A percentile compares a stretch with the other conserved stretches of the same genome.
Conservation (phyloP, 2,113 vertebrate genomes). For the Litocranius walleri region DNA sequence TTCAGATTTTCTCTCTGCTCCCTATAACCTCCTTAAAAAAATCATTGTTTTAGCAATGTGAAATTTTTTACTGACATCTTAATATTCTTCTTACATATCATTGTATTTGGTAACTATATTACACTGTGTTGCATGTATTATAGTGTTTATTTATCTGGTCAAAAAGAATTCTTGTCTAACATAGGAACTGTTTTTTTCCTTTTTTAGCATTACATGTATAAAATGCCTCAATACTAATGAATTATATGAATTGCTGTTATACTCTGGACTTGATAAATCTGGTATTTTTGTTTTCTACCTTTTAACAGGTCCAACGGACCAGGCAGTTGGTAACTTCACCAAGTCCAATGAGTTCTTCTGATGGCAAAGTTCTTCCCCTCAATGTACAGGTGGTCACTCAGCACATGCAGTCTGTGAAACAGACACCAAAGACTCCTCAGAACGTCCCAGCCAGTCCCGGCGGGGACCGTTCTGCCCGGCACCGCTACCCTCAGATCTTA, state of each 20-base stretch:
- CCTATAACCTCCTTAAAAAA: slow-evolving; percentile 15
- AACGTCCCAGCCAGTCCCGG: slow-evolving; percentile 88
- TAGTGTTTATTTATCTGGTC: not conserved
- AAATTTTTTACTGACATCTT: not conserved
- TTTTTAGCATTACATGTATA: slow-evolving; percentile 22
- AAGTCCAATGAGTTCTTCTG: slow-evolving; percentile 87
- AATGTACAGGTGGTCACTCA: slow-evolving; percentile 97
- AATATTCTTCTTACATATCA: not conserved
- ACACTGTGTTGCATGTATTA: not conserved
- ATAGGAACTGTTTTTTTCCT: not conserved
- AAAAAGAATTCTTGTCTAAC: not conserved
- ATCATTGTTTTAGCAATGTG: not conserved
- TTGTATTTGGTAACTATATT: slow-evolving; percentile 19
- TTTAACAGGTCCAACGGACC: slow-evolving; percentile 88
- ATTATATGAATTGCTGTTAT: not conserved
- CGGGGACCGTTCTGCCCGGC: slow-evolving; percentile 91
- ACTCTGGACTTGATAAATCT: not conserved
- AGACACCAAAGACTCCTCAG: slow-evolving; percentile 91
- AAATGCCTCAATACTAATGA: not conserved
- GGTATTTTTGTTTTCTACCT: not conserved
- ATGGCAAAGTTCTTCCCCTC: slow-evolving; percentile 93
- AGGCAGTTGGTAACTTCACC: slow-evolving; percentile 92
- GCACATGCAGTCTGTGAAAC: slow-evolving; percentile 92
- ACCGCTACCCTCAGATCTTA: slow-evolving; percentile 95
- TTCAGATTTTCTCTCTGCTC: slow-evolving; percentile 17